phyloP scores from a whole-genome alignment of 2,113 vertebrate genomes.

The Solea senegalensis region DNA sequence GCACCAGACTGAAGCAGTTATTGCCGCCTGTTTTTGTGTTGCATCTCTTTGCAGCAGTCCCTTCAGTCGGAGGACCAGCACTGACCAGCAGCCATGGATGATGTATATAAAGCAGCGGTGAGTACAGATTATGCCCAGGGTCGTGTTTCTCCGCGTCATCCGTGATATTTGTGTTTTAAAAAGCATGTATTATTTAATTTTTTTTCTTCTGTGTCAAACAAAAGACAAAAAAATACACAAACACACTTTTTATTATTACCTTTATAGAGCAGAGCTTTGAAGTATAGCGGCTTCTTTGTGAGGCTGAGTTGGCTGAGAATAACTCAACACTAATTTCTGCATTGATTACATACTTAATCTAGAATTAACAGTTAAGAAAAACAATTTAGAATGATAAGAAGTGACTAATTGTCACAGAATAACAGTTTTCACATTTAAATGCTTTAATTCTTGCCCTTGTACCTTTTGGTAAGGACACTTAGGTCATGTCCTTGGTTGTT shows the following conservation, averaged over 20 bases:
- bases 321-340: no score
- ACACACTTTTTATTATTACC: neutral
- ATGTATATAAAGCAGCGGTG: slow-evolving; percentile 86
- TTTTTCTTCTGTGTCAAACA: neutral
- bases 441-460: neutral
- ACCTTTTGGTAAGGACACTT: neutral
- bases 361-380: no score
- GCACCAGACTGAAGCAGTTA: slow-evolving; percentile 64
- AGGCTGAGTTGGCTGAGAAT: neutral
- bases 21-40: slow-evolving; percentile 58
- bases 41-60: slow-evolving; percentile 44
- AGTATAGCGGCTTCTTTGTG: neutral
- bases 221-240: neutral
- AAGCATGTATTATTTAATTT: neutral
- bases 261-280: no score
- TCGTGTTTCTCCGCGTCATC: neutral
- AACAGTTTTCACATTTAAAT: neutral
- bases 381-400: no score
- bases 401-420: neutral
- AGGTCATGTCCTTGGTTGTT: slow-evolving; percentile 24
- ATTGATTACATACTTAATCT: no score
- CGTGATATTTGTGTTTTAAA: neutral
- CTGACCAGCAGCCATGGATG: slow-evolving; percentile 80
- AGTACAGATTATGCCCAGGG: slow-evolving; percentile 53
- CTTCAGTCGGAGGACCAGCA: slow-evolving; percentile 35